Base-by-base conservation (phyloP, 2,888 invertebrate species). In the Mythimna pallens region DNA sequence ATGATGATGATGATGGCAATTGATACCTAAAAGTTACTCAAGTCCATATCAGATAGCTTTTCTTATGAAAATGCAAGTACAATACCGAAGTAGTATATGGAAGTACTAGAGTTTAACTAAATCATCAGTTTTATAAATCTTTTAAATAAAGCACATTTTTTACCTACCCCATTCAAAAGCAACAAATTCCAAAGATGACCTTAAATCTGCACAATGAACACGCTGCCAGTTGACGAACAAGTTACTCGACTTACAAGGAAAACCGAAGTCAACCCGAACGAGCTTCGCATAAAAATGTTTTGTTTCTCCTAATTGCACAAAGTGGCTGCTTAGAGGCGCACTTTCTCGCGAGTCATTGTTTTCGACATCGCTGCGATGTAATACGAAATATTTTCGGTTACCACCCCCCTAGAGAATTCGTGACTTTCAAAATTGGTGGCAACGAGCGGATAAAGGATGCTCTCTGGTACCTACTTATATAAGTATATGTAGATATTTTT, bases 241-340 rank as follows among this genome's bases (percentile, higher is more conserved):
- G 85, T 85, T 86, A 85, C 73, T 85, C 69, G 59, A 52, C 50
- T 78, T 79, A 82, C 65, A 73, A 83, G 82, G 78, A 81, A 85
- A 83, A 80, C 65, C 68, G 69, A 73, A 85, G 85, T 86, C 68
- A 88, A 89, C 82, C 76, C 77, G 78, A 87, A 90, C 89, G 88
- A 65, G 87, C 87, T 89, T 86, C 88, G 92, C 92, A 93, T 94
- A 95, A 96, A 95, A 95, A 94, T 95, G 95, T 94, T 95, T 96
- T 95, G 96, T 96, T 96, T 95, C 91, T 93, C 92, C 93, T 95
- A 95, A 96, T 95, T 94, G 96, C 93, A 93, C 87, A 89, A 93
- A 96, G 95, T 96, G 94, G 94, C 94, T 95, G 94, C 92, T 95
- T 94, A 93, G 93, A 82, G 71, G 70, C 87, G 86, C 85, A 92